These are phyloP conservation scores for Enteromius thamalakanensis DNA, from an alignment of 2,797 vertebrate genomes.

Conservation along the genomic window DNA sequence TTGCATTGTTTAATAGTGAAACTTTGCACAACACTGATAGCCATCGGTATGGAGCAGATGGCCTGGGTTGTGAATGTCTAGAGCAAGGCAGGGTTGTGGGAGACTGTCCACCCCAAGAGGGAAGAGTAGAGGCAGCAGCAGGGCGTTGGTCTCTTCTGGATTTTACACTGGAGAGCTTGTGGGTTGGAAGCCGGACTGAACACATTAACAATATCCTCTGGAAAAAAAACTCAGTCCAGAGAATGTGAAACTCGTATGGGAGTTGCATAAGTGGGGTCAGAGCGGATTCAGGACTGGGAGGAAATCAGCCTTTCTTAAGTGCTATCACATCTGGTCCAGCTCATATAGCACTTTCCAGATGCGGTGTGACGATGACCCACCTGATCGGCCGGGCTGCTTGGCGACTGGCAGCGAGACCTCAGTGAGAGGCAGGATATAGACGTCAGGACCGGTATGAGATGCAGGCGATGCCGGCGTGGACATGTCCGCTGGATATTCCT, in stretches of 20 bases:
- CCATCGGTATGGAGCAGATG: constrained; percentile 9
- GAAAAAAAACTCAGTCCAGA: constrained; percentile 17
- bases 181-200: constrained; percentile 19
- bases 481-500: constrained; percentile 84
- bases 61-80: background rate
- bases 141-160: constrained; percentile 20
- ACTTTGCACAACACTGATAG: background rate
- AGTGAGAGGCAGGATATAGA: constrained; percentile 93
- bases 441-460: constrained; percentile 86
- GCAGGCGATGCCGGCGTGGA: constrained; percentile 85
- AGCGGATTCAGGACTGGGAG: constrained; percentile 35
- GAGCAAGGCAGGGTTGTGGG: constrained; percentile 20
- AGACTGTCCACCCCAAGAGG: constrained; percentile 20
- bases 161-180: constrained; percentile 33
- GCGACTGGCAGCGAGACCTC: constrained; percentile 90
- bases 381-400: constrained; percentile 88
- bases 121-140: constrained; percentile 21
- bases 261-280: constrained; percentile 36
- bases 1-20: background rate
- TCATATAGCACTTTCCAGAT: background rate
- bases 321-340: constrained; percentile 35
- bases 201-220: constrained; percentile 28
- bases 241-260: constrained; percentile 32
- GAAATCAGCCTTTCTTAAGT: constrained; percentile 12
- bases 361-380: constrained; percentile 69